Evolutionary conservation across 2,113 vertebrate species (phyloP).

Genomic region (Myiagra hebetior): DNA sequence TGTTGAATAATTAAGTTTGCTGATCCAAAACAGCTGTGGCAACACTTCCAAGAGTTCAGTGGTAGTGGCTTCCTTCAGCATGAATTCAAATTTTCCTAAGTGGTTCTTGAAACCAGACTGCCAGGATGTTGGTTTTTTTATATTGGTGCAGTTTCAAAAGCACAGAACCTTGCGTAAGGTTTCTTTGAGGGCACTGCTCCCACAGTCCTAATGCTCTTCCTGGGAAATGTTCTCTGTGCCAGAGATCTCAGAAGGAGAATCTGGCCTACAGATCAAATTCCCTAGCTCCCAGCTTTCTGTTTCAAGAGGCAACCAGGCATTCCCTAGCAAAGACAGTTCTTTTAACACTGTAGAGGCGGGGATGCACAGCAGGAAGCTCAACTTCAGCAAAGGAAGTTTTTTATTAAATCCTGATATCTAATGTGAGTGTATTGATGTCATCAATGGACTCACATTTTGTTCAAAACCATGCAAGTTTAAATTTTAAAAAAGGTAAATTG

Average conservation of each 20-base stretch:
- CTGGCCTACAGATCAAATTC: background rate
- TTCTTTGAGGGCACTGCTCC: background rate
- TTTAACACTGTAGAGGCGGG: background rate
- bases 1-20: background rate
- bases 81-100: background rate
- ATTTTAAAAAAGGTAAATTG: background rate
- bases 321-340: background rate
- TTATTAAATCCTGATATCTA: background rate
- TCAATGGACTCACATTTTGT: accelerated
- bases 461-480: background rate
- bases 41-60: background rate
- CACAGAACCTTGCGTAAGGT: background rate
- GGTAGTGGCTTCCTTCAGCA: background rate
- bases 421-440: accelerated
- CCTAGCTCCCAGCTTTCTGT: background rate
- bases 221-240: background rate
- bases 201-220: accelerated
- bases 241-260: background rate
- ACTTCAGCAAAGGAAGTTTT: background rate
- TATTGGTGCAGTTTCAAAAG: background rate
- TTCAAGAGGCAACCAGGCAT: background rate
- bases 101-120: background rate
- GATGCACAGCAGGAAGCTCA: background rate
- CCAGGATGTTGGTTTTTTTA: background rate
- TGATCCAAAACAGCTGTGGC: background rate